phyloP scores from a whole-genome alignment of 2,797 vertebrate species.

The Australoheros facetus region DNA sequence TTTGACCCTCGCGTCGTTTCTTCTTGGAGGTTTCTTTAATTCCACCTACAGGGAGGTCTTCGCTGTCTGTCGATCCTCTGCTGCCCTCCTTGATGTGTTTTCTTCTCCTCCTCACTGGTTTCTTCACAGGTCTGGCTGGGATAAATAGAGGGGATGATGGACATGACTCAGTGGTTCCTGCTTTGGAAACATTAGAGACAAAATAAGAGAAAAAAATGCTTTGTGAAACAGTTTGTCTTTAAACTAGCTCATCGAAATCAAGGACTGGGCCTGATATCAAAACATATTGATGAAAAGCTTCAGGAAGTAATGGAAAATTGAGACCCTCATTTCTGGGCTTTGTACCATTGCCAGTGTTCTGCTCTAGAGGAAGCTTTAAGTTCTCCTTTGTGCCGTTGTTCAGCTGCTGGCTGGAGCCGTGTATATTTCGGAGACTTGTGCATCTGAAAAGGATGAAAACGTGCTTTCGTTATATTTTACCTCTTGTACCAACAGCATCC shows the following conservation, averaged over 20 bases:
- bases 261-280: slow-evolving; percentile 47
- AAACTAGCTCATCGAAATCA: slow-evolving; percentile 45
- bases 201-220: slow-evolving; percentile 13
- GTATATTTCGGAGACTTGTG: slow-evolving; percentile 75
- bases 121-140: slow-evolving; percentile 71
- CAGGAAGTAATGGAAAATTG: slow-evolving; percentile 63
- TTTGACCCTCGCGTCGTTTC: slow-evolving; percentile 65
- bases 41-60: slow-evolving; percentile 44
- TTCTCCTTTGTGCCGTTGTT: slow-evolving; percentile 70
- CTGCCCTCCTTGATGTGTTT: slow-evolving; percentile 55
- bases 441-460: slow-evolving; percentile 76
- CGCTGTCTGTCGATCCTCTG: slow-evolving; percentile 75
- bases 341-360: slow-evolving; percentile 67
- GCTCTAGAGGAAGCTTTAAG: slow-evolving; percentile 61
- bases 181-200: slow-evolving; percentile 29
- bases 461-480: slow-evolving; percentile 43
- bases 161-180: slow-evolving; percentile 66
- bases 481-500: slow-evolving; percentile 21
- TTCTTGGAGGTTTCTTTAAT: slow-evolving; percentile 60
- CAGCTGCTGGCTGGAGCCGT: slow-evolving; percentile 75
- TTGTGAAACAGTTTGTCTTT: slow-evolving; percentile 39
- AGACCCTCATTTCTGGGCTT: slow-evolving; percentile 62
- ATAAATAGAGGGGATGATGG: slow-evolving; percentile 80
- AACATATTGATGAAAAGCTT: slow-evolving; percentile 67
- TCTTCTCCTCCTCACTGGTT: slow-evolving; percentile 50